A percentile compares a stretch with the other conserved stretches of the same genome.
phyloP scores from a whole-genome alignment of 2,888 invertebrate species.

The Helobdella robusta region DNA sequence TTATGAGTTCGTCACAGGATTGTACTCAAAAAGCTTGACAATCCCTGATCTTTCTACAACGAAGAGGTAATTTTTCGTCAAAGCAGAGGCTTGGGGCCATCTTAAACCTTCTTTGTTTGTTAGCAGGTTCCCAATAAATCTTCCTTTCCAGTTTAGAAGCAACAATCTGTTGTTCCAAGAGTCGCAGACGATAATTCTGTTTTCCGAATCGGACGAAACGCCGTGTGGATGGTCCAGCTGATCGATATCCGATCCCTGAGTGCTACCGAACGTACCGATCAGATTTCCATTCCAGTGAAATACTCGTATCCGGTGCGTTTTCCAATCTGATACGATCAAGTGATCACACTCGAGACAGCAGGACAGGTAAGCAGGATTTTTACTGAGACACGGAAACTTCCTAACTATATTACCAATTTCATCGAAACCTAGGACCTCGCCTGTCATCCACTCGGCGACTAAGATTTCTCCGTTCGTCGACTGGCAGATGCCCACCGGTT shows the following conservation, averaged over 20 bases:
- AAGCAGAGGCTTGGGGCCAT: slow-evolving; percentile 33
- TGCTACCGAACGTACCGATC: slow-evolving; percentile 30
- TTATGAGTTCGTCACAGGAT: no score
- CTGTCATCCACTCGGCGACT: slow-evolving; percentile 35
- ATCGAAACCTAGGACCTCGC: slow-evolving; percentile 30
- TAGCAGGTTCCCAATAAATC: slow-evolving; percentile 29
- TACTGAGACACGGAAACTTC: slow-evolving; percentile 31
- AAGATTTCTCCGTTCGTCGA: slow-evolving; percentile 31
- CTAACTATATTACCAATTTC: slow-evolving; percentile 26
- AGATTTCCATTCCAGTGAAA: slow-evolving; percentile 31
- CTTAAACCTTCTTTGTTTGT: slow-evolving; percentile 31
- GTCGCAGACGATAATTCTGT: slow-evolving; percentile 34
- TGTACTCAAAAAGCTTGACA: slow-evolving; percentile 35
- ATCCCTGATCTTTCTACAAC: slow-evolving; percentile 34
- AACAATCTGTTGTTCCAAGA: slow-evolving; percentile 36
- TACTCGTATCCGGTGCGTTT: slow-evolving; percentile 32
- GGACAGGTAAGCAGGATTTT: slow-evolving; percentile 34
- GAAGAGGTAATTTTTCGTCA: slow-evolving; percentile 30
- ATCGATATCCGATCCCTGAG: slow-evolving; percentile 24
- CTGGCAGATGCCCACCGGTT: slow-evolving; percentile 33
- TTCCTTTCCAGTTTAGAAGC: slow-evolving; percentile 31
- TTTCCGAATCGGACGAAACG: slow-evolving; percentile 31
- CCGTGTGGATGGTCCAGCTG: slow-evolving; percentile 35
- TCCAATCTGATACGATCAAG: slow-evolving; percentile 35
- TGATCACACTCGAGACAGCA: slow-evolving; percentile 26